phyloP scores from a whole-genome alignment of 2,888 invertebrate species.

The Drosophila quinaria region DNA sequence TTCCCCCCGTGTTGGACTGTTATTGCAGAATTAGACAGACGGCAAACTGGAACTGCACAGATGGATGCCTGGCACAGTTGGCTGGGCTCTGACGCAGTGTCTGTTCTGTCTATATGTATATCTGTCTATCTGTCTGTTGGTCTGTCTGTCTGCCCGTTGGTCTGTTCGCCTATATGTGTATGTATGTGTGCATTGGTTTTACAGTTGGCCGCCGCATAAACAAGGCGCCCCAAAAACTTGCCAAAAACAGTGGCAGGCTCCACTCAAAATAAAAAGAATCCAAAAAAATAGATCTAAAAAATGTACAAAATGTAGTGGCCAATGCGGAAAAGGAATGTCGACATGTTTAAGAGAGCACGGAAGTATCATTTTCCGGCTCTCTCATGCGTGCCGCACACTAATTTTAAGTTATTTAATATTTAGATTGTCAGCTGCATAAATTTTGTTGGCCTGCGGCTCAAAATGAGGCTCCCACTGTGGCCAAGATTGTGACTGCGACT shows the following conservation, averaged over 20 bases:
- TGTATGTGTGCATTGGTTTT: constrained; percentile 54
- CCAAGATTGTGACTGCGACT: constrained; percentile 1
- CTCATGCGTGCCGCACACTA: constrained; percentile 77
- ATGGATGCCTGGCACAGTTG: constrained; percentile 79
- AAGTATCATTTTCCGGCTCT: constrained; percentile 74
- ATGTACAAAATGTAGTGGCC: constrained; percentile 73
- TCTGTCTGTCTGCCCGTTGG: constrained; percentile 8
- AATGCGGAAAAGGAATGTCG: constrained; percentile 73
- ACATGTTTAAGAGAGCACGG: constrained; percentile 49
- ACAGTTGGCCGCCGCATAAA: constrained; percentile 76
- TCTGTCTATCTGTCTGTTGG: constrained; percentile 2
- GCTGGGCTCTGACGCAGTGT: constrained; percentile 67
- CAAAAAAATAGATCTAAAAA: constrained; percentile 22
- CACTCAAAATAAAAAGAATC: background rate
- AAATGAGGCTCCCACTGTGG: constrained; percentile 6
- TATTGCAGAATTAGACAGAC: constrained; percentile 78
- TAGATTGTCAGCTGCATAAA: constrained; percentile 69
- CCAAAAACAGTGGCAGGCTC: constrained; percentile 50
- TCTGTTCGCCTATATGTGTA: constrained; percentile 25
- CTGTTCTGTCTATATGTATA: constrained; percentile 31
- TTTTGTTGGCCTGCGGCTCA: constrained; percentile 29
- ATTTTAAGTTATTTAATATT: constrained; percentile 76
- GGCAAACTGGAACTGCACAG: constrained; percentile 74
- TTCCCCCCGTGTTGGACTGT: constrained; percentile 36
- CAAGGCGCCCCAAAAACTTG: constrained; percentile 66